Percentiles rank a stretch among this genome's conserved stretches.
phyloP scores from a whole-genome alignment of 2,113 vertebrate species.

The Brachypteracias leptosomus region DNA sequence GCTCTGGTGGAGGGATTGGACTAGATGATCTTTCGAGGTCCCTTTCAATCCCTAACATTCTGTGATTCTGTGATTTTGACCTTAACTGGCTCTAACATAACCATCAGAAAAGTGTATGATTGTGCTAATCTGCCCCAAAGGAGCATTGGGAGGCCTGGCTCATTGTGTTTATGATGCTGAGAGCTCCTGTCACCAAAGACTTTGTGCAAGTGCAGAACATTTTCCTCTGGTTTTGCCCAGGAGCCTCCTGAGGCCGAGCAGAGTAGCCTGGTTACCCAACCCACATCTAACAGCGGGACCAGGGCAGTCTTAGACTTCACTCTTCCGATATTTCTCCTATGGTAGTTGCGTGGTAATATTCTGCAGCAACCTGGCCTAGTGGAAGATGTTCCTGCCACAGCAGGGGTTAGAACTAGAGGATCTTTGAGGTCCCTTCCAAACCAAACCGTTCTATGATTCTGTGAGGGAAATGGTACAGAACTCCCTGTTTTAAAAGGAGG shows the following conservation, averaged over 20 bases:
- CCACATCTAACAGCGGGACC: fast-evolving
- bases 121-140: not conserved
- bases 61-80: not conserved
- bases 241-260: not conserved
- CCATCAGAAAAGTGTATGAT: not conserved
- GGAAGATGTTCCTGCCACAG: too few species aligned
- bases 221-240: not conserved
- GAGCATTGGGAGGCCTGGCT: fast-evolving
- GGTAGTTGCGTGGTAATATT: fast-evolving
- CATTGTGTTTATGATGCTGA: not conserved
- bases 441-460: not conserved
- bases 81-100: not conserved
- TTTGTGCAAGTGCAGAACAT: not conserved
- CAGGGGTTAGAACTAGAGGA: too few species aligned
- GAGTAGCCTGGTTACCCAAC: not conserved
- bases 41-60: too few species aligned
- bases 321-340: not conserved
- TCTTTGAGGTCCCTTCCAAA: too few species aligned
- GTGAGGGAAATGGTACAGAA: not conserved
- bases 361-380: too few species aligned
- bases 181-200: not conserved
- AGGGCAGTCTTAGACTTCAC: not conserved
- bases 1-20: too few species aligned
- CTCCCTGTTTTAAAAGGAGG: not conserved
- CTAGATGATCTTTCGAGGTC: too few species aligned